Evolutionary conservation across 2,888 invertebrate species (phyloP).

Genomic region (Pheosia tremula): DNA sequence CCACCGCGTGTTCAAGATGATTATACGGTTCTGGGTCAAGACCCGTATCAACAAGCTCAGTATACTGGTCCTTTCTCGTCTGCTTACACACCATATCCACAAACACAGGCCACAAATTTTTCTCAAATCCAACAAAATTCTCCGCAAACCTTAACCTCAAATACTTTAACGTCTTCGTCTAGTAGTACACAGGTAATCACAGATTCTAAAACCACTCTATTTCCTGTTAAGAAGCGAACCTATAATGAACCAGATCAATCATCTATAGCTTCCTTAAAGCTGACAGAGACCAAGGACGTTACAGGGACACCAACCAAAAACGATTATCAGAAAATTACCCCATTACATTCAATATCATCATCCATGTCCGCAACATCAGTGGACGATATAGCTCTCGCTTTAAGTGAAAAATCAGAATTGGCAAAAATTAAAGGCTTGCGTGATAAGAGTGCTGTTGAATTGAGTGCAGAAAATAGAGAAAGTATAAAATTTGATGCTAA

Average conservation of each 20-base stretch:
- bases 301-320: slow-evolving; percentile 46
- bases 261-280: slow-evolving; percentile 45
- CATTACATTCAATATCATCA: slow-evolving; percentile 49
- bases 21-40: slow-evolving; percentile 81
- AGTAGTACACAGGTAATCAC: slow-evolving; percentile 51
- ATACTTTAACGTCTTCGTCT: slow-evolving; percentile 41
- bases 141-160: slow-evolving; percentile 52
- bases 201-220: slow-evolving; percentile 73
- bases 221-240: slow-evolving; percentile 87
- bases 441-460: slow-evolving; percentile 57
- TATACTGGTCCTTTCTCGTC: slow-evolving; percentile 73
- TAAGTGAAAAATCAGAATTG: slow-evolving; percentile 73
- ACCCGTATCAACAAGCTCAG: slow-evolving; percentile 80
- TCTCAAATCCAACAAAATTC: slow-evolving; percentile 57
- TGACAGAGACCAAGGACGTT: slow-evolving; percentile 56
- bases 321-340: slow-evolving; percentile 58
- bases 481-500: slow-evolving; percentile 44
- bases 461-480: slow-evolving; percentile 51
- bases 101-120: slow-evolving; percentile 61
- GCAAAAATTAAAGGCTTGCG: slow-evolving; percentile 61
- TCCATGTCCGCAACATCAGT: slow-evolving; percentile 56
- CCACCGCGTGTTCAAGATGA: slow-evolving; percentile 82
- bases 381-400: slow-evolving; percentile 70
- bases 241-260: slow-evolving; percentile 81
- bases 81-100: slow-evolving; percentile 67